Conservation (phyloP, 2,113 vertebrate species). For the Varanus salvator region DNA sequence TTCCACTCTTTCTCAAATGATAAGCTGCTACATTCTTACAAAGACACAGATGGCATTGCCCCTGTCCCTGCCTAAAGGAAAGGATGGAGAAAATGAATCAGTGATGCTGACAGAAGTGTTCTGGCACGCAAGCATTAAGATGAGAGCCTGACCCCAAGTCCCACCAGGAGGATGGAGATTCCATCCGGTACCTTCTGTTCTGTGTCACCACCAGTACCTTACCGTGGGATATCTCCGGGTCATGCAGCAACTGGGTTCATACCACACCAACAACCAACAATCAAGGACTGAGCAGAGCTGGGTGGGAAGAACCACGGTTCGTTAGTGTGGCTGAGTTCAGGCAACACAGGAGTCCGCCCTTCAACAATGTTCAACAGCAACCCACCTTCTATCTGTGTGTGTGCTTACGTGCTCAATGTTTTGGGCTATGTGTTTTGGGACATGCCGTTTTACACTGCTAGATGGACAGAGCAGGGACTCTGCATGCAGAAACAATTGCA, state of each 20-base stretch:
- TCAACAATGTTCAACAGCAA: too few species aligned
- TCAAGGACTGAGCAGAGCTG: too few species aligned
- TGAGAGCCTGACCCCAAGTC: background rate
- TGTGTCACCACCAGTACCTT: background rate
- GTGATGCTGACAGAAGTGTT: background rate
- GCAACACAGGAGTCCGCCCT: too few species aligned
- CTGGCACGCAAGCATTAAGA: background rate
- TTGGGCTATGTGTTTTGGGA: background rate
- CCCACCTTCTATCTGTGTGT: too few species aligned
- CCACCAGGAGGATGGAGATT: background rate
- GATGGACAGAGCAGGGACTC: background rate
- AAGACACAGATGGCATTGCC: too few species aligned
- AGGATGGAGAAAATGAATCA: too few species aligned
- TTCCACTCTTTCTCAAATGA: too few species aligned
- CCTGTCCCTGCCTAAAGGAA: too few species aligned
- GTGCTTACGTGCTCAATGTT: background rate
- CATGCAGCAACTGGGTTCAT: background rate
- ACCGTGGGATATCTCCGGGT: background rate
- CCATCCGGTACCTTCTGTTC: background rate
- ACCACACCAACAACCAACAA: too few species aligned
- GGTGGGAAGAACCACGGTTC: too few species aligned
- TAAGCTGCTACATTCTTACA: too few species aligned
- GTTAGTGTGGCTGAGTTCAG: too few species aligned
- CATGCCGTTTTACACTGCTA: background rate
- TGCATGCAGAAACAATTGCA: background rate